phyloP scores from a whole-genome alignment of 2,888 invertebrate genomes.

The Dryadula phaetusa region DNA sequence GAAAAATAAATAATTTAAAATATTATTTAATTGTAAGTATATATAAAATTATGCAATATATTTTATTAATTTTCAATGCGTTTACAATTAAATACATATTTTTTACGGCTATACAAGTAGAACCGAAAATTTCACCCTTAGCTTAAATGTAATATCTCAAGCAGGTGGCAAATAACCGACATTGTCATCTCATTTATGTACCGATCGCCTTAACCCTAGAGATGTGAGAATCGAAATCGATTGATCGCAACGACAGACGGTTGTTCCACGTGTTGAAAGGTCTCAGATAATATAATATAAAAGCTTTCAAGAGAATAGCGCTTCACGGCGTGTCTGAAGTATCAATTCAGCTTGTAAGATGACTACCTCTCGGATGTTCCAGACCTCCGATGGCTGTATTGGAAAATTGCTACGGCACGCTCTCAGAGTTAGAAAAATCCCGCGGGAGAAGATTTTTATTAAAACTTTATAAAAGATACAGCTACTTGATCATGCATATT shows the following conservation, averaged over 20 bases:
- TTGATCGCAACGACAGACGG: slow-evolving; percentile 78
- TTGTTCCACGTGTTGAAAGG: slow-evolving; percentile 78
- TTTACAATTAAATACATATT: background rate
- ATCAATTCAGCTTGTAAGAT: slow-evolving; percentile 82
- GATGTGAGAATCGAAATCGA: slow-evolving; percentile 73
- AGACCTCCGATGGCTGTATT: slow-evolving; percentile 75
- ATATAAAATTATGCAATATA: background rate
- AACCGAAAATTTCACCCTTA: background rate
- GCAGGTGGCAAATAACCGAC: slow-evolving; percentile 32
- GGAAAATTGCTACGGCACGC: slow-evolving; percentile 72
- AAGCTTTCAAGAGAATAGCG: slow-evolving; percentile 83
- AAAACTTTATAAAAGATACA: slow-evolving; percentile 61
- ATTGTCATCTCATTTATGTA: slow-evolving; percentile 42
- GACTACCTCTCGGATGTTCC: slow-evolving; percentile 72
- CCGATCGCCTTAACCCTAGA: slow-evolving; percentile 62
- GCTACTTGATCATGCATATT: slow-evolving; percentile 37
- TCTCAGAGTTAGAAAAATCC: slow-evolving; percentile 57
- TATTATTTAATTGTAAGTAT: no score
- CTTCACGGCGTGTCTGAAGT: slow-evolving; percentile 79
- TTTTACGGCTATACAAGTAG: background rate
- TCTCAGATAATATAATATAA: slow-evolving; percentile 83
- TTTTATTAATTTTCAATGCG: background rate
- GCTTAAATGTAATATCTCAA: slow-evolving; percentile 26
- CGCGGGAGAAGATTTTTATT: slow-evolving; percentile 72
- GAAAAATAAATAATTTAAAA: no score